Base-by-base conservation (phyloP, 2,888 invertebrate genomes). In the Horisme vitalbata region DNA sequence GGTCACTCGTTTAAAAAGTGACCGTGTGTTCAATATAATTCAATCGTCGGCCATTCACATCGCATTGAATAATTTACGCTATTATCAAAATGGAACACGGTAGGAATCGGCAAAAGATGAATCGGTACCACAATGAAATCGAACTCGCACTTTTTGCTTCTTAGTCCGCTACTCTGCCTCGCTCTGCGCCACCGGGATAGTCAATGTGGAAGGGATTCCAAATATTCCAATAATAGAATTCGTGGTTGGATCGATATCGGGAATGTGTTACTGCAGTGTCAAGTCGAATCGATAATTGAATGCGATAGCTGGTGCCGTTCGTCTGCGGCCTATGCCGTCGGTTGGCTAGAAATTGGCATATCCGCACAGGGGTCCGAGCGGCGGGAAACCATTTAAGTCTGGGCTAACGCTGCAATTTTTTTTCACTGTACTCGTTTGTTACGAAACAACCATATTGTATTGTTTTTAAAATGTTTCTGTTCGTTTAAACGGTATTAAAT, bases 341-440 rank as follows among this genome's bases (percentile, higher is more conserved):
- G 63, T 66, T 58, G 63, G 61, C 56, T 72, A 65, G 71, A 61
- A 79, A 81, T 81, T 81, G 78, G 74, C 74, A 72, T 73, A 69
- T 83, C 81, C 81, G 72, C 72, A 66, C 63, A 59, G 68, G 75
- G 73, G 68, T 68, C 63, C 61, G 62, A 56, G 41, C 53, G 57
- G 49, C 61, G 60, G 57, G 59, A 68, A 57, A 67, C 61, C 43
- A 52, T 63, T 56, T 60, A 55, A 59, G 56, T 52, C 50, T 52
- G 36, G 44, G 31, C 59, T 47, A 57, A 38, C 55, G 43, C 41
- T 37, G 45, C 36, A 28, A 38, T 20, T 31, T 30, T 38, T 27
- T 5, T 7, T n/a, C 12, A n/a, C 13, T 9, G 10, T 12, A n/a
- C n/a, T n/a, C n/a, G n/a, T n/a, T n/a, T n/a, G 21, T 6, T 3